Evolutionary conservation across 2,797 vertebrate species (phyloP).

Genomic region (Falco concolor): DNA sequence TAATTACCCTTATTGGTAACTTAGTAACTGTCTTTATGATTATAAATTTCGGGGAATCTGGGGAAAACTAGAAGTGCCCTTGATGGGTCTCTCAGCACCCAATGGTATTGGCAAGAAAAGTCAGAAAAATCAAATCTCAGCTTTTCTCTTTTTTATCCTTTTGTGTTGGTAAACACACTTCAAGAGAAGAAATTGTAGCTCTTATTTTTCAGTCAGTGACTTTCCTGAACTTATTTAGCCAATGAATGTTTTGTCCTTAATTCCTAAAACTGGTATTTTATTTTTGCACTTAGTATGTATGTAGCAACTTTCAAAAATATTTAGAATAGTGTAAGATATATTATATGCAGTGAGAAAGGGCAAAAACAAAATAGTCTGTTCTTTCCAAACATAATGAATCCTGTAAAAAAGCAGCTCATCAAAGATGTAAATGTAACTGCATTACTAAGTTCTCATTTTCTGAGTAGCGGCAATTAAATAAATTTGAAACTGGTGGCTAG

Average conservation of each 20-base stretch:
- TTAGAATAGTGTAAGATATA: not conserved
- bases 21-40: not conserved
- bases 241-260: not conserved
- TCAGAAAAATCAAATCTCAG: not conserved
- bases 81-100: not conserved
- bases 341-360: not conserved
- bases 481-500: slow-evolving; percentile 57
- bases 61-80: not conserved
- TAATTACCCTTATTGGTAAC: not conserved
- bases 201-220: not conserved
- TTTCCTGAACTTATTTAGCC: not conserved
- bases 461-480: slow-evolving; percentile 67
- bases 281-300: not conserved
- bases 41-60: not conserved
- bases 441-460: slow-evolving; percentile 58
- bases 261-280: not conserved
- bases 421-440: slow-evolving; percentile 36
- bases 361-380: not conserved
- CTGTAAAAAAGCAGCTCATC: slow-evolving; percentile 48
- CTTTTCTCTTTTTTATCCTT: not conserved
- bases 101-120: not conserved
- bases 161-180: not conserved
- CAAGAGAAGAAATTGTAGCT: not conserved
- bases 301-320: not conserved
- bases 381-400: slow-evolving; percentile 21